Base-by-base conservation (phyloP, 1,140 invertebrate species). In the Saxidomus purpurata region DNA sequence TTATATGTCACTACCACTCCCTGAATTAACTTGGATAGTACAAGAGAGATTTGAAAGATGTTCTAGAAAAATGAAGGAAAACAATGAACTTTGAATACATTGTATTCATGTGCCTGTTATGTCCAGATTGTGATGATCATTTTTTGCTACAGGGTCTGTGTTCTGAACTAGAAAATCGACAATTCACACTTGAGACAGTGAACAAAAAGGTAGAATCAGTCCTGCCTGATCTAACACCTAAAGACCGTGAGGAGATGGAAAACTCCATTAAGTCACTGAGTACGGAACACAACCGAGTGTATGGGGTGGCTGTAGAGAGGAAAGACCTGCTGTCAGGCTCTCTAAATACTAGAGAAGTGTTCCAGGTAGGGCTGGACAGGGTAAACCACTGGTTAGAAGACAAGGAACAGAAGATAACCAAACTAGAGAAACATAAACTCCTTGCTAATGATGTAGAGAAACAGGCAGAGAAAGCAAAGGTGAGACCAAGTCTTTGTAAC, bases 81-180 rank as follows among this genome's bases (percentile, higher is more conserved):
- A n/a, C n/a, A n/a, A n/a, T n/a, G n/a, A n/a, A n/a, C n/a, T n/a
- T n/a, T n/a, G n/a, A n/a, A n/a, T n/a, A n/a, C n/a, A n/a, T n/a
- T n/a, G n/a, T n/a, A n/a, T n/a, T n/a, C n/a, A n/a, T n/a, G n/a
- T n/a, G n/a, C n/a, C n/a, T n/a, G n/a, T n/a, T n/a, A n/a, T n/a
- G n/a, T n/a, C n/a, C n/a, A n/a, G n/a, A n/a, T n/a, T n/a, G n/a
- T n/a, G n/a, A n/a, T n/a, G n/a, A n/a, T n/a, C n/a, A n/a, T 43
- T 63, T 63, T 63, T 63, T 63, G 25, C 55, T 28, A 61, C 34
- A 87, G 86, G 74, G 47, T 19, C 38, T 98, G 76, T 95, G 98
- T 38, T 98, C 98, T 95, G 98, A 99, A 94, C 97, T 98, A 13
- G 98, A 98, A 93, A 97, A 97, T 9, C 98, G 98, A 94, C 97